These are phyloP conservation scores for Macropis europaea DNA, from an alignment of 2,888 invertebrate species.

Conservation along the genomic window DNA sequence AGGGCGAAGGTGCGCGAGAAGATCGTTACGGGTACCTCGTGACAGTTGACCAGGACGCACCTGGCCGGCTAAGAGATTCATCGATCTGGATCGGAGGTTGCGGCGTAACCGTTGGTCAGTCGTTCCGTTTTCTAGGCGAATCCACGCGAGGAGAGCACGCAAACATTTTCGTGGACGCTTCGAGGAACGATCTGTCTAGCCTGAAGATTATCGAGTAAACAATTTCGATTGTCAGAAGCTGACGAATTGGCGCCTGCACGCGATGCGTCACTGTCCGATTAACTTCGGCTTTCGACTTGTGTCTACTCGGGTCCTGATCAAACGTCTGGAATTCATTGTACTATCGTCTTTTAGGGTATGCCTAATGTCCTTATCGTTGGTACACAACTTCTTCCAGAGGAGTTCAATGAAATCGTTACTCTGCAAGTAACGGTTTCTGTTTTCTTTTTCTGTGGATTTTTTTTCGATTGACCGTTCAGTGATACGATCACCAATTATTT, in stretches of 20 bases:
- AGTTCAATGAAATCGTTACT: slow-evolving; percentile 1
- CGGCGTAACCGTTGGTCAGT: slow-evolving; percentile 51
- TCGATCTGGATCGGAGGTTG: slow-evolving; percentile 52
- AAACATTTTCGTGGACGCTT: slow-evolving; percentile 19
- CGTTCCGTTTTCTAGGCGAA: slow-evolving; percentile 26
- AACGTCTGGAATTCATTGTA: slow-evolving; percentile 22
- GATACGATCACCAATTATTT: slow-evolving; percentile 12
- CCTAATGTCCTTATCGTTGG: not conserved
- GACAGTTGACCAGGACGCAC: slow-evolving; percentile 56
- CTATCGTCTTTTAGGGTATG: not conserved
- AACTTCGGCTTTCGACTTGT: slow-evolving; percentile 31
- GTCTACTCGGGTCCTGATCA: slow-evolving; percentile 42
- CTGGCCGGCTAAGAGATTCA: slow-evolving; percentile 56
- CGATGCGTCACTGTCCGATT: slow-evolving; percentile 67
- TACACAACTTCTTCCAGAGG: not conserved
- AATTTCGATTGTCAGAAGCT: not conserved
- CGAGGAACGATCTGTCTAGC: slow-evolving; percentile 21
- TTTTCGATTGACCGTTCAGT: not conserved
- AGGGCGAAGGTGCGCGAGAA: slow-evolving; percentile 17
- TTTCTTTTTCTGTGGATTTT: not conserved
- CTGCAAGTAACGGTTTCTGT: not conserved
- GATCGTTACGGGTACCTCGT: slow-evolving; percentile 13
- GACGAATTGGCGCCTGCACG: slow-evolving; percentile 8
- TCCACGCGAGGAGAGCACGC: slow-evolving; percentile 10
- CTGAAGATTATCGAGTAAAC: slow-evolving; percentile 12